Evolutionary conservation across 2,888 invertebrate species (phyloP).

Genomic region (Torymus auratus): DNA sequence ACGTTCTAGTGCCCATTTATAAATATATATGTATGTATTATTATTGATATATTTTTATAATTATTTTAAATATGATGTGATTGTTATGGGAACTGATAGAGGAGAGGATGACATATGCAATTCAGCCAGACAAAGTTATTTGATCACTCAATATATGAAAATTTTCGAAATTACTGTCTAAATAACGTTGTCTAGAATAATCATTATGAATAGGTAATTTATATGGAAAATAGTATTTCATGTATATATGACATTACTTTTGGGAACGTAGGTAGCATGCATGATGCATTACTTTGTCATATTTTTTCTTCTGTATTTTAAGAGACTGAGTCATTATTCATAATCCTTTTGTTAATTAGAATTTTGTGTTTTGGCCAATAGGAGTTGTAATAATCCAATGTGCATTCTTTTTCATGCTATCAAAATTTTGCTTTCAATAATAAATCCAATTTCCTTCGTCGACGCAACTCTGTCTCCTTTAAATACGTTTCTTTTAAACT

Average conservation of each 20-base stretch:
- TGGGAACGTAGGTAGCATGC: constrained; percentile 16
- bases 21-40: constrained; percentile 25
- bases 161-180: background rate
- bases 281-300: constrained; percentile 27
- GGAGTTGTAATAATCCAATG: constrained; percentile 37
- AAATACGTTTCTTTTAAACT: constrained; percentile 42
- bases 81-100: constrained; percentile 7
- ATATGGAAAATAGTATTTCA: constrained; percentile 20
- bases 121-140: constrained; percentile 32
- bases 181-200: constrained; percentile 28
- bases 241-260: constrained; percentile 18
- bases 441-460: constrained; percentile 10
- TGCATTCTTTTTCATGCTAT: constrained; percentile 16
- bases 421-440: constrained; percentile 23
- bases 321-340: constrained; percentile 41
- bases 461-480: constrained; percentile 41
- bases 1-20: constrained; percentile 49
- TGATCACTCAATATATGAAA: too few species aligned
- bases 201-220: constrained; percentile 6
- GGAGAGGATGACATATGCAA: constrained; percentile 2
- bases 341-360: constrained; percentile 11
- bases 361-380: constrained; percentile 9
- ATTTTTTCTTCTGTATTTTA: constrained; percentile 38
- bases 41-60: background rate
- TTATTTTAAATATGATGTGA: background rate